Conservation (phyloP, 1,140 invertebrate species). For the Maconellicoccus hirsutus region DNA sequence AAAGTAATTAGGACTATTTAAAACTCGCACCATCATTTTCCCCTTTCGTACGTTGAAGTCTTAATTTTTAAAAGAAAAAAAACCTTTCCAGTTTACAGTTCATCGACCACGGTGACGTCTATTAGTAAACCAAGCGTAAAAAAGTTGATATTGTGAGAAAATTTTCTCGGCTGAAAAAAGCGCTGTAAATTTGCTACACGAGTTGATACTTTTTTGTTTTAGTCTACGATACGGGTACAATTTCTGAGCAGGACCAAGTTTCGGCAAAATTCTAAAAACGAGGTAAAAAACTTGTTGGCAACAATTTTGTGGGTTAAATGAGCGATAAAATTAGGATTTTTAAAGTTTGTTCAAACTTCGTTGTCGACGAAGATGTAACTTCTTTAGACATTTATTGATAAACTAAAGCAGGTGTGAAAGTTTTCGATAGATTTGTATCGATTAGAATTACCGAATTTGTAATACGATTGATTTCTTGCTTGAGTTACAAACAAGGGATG, state of each 20-base stretch:
- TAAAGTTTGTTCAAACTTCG: background rate
- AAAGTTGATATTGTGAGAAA: background rate
- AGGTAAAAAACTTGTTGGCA: background rate
- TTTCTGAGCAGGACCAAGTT: background rate
- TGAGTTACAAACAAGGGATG: too few relatives aligned
- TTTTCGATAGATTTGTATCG: background rate
- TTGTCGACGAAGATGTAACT: background rate
- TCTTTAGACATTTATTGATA: background rate
- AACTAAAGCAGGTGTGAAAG: constrained; percentile 7
- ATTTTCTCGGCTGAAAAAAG: background rate
- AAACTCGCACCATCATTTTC: background rate
- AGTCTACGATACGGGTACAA: background rate
- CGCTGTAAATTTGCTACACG: background rate
- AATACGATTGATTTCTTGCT: too few relatives aligned
- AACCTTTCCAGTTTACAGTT: background rate
- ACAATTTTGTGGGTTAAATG: background rate
- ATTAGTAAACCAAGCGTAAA: background rate
- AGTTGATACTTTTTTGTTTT: background rate
- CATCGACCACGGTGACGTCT: background rate
- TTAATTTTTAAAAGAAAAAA: background rate
- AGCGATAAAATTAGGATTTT: background rate
- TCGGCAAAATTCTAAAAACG: background rate
- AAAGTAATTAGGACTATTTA: constrained; percentile 1
- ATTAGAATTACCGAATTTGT: too few relatives aligned
- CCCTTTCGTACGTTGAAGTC: background rate